Evolutionary conservation across 1,140 invertebrate genomes (phyloP), one percentile per base, ranked within the genome.

Genomic region (Atta cephalotes): DNA sequence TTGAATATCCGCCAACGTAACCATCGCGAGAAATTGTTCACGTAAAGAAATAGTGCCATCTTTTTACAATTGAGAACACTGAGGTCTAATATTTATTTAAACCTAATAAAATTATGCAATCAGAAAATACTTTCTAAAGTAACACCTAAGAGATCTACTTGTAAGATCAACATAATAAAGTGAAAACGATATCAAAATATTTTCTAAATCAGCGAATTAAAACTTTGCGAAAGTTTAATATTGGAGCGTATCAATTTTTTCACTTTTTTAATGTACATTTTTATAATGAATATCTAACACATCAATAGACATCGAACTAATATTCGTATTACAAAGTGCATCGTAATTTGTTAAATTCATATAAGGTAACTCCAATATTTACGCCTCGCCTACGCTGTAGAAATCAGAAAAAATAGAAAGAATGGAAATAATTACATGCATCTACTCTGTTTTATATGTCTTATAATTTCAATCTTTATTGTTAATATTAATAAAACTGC

Each of bases 1-100:
- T 74, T 35, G 53, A 74, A 35, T n/a, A 14, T 74, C 53, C 53
- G 28, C 12, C 53, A 18, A 74, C 31, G 10, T 58, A 39, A 74
- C 0, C 31, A n/a, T 74, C 10, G 18, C 18, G 10, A 5, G 51
- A 45, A 72, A 35, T 62, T 60, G 14, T 77, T 62, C 1, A 28
- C 9, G n/a, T 14, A 6, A 76, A 56, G 12, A 77, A 77, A 60
- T 60, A n/a, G 4, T 12, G 16, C 39, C 16, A 45, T 78, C 1
- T 25, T 49, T 63, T 77, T 77, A 7, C 4, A 21, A n/a, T 53
- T 53, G 18, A 72, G 0, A 10, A 9, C 25, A 62, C 16, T 60
- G 28, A 60, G 12, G 45, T 58, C 7, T 9, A 12, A 76, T 45
- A 45, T 12, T 63, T 18, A 62, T 58, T 16, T 0, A 14, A 77